Base-by-base conservation (phyloP, 2,888 invertebrate genomes). In the Tinea pellionella region DNA sequence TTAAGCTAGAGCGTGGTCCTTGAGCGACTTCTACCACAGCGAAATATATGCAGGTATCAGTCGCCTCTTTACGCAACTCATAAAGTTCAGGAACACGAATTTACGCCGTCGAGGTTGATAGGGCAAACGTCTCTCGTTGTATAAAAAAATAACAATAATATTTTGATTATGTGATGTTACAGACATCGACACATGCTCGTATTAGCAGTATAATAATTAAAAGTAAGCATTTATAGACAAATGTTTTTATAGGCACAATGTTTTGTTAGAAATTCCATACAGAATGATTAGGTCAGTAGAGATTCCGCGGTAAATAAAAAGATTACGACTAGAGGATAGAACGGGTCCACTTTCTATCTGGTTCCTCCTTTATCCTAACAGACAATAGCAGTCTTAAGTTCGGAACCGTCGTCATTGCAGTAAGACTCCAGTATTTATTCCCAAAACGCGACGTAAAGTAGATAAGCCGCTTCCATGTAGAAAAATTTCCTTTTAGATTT, bases 401-500 rank as follows among this genome's bases (percentile, higher is more conserved):
- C 69, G 69, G 72, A 65, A 68, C 68, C 74, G 71, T 75, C 73
- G 72, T 79, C 75, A 75, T 75, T 77, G 78, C 77, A 72, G 70
- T 74, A 75, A 77, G 70, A 69, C 73, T 68, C 67, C 68, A 66
- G 78, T 75, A 78, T 77, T 78, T 80, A 78, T 78, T 76, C 75
- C 80, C 71, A 73, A 78, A 80, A 75, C 76, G 57, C 61, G 73
- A 78, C 75, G 75, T 70, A 79, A 80, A 80, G 77, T 70, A 78
- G 78, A 77, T 81, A 82, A 80, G 79, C 77, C 69, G 66, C 67
- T 69, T 66, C 65, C 64, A 65, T 70, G 70, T 74, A 77, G 73
- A 80, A 80, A 79, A 80, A 81, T 74, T 78, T 74, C 74, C 77
- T 77, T 77, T 70, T 51, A 75, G 80, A 77, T 81, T 80, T 77